Evolutionary conservation across 2,797 vertebrate species (phyloP).

Genomic region (Urosaurus nigricauda): DNA sequence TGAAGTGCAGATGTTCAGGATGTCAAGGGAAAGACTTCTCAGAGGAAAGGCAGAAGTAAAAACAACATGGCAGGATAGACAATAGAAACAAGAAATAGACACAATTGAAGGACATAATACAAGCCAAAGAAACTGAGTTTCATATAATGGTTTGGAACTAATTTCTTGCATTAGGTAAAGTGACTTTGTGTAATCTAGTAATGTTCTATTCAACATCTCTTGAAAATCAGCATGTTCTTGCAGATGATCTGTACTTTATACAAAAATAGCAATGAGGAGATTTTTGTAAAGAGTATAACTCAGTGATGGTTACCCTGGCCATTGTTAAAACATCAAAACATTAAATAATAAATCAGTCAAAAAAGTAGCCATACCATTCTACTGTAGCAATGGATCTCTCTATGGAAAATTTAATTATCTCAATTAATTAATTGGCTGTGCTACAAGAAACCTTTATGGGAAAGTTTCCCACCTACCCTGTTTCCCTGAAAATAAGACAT

Average conservation of each 20-base stretch:
- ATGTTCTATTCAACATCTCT: not conserved
- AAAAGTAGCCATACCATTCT: conserved; percentile 2
- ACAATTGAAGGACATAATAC: not conserved
- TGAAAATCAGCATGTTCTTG: not conserved
- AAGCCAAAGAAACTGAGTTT: not conserved
- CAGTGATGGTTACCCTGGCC: not conserved
- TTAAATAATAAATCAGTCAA: not conserved
- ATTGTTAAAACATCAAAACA: not conserved
- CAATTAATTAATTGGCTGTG: too few relatives aligned
- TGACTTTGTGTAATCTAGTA: too few relatives aligned
- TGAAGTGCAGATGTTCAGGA: too few relatives aligned
- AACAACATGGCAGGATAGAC: not conserved
- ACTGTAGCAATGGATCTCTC: too few relatives aligned
- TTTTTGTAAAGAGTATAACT: not conserved
- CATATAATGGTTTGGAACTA: not conserved
- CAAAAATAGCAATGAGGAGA: not conserved
- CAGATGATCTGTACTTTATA: not conserved
- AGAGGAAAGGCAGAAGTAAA: not conserved
- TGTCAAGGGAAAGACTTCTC: too few relatives aligned
- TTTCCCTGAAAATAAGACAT: too few relatives aligned
- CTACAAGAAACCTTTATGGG: too few relatives aligned
- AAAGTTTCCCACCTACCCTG: too few relatives aligned
- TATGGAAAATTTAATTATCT: too few relatives aligned
- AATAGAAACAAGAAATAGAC: not conserved
- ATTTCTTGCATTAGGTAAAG: not conserved